Evolutionary conservation across 2,797 vertebrate genomes (phyloP), one percentile per base, ranked within the genome.

Genomic region (Cryptoblepharus egeriae): DNA sequence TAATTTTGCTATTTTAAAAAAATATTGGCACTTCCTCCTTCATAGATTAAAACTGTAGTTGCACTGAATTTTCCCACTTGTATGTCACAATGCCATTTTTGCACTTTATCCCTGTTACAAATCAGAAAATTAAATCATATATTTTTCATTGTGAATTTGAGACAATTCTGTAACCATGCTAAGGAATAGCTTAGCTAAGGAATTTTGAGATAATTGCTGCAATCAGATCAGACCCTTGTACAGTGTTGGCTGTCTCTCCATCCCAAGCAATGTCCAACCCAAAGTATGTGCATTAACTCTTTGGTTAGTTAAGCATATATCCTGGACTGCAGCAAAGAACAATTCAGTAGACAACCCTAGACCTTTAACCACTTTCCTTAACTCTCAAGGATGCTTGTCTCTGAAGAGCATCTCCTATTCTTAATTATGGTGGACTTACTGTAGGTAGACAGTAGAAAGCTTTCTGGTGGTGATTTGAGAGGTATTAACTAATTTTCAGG

Each of bases 21-120:
- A 1, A 81, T 57, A 55, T 42, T 84, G 65, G 76, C 58, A 42
- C 20, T 58, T 57, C 30, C 16, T 35, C 52, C 37, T 22, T 1
- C 1, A 52, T 2, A 24, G 26, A 69, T 57, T 69, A 76, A 28
- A n/a, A 39, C 55, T 68, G 75, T 77, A 63, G 10, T n/a, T 75
- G 1, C 10, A 28, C 22, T 87, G 78, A 71, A 89, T 89, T 87
- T 84, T 81, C 73, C 76, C 81, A 45, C 57, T 89, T 52, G 55
- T 63, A 32, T 78, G 71, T 70, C 71, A 63, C 45, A 7, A 70
- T 78, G 70, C n/a, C 64, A 52, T 83, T 72, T 83, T 83, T 80
- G 67, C 32, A 61, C 45, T 63, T 26, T 45, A 68, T 76, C 70
- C 15, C 49, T 63, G 61, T 63, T 32, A 18, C 49, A 58, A 11